phyloP scores from a whole-genome alignment of 1,140 invertebrate genomes.

The Drosophila mayri region DNA sequence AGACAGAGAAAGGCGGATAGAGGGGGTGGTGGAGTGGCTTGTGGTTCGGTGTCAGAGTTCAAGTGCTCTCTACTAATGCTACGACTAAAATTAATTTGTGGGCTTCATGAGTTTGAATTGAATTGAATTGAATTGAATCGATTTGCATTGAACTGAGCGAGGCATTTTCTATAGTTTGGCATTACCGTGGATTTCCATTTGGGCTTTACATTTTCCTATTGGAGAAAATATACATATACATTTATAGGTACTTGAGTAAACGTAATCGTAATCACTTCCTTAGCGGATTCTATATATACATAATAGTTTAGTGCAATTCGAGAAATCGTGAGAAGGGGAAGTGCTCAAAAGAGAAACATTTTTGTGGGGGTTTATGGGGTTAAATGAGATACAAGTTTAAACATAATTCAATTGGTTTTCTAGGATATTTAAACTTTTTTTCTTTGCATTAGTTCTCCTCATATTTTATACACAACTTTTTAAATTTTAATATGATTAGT shows the following conservation, averaged over 20 bases:
- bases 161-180: conserved; percentile 35
- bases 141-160: conserved; percentile 37
- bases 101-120: conserved; percentile 34
- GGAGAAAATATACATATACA: conserved; percentile 65
- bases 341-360: conserved; percentile 12
- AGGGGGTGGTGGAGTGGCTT: conserved; percentile 3
- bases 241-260: conserved; percentile 35
- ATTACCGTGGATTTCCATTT: conserved; percentile 85
- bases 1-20: conserved; percentile 9
- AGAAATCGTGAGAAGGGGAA: conserved; percentile 20
- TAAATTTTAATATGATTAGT: no score
- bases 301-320: conserved; percentile 30
- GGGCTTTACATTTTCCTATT: conserved; percentile 82
- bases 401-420: not conserved
- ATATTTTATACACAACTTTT: no score
- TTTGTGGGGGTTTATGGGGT: not conserved
- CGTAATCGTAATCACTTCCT: conserved; percentile 11
- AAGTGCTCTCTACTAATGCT: conserved; percentile 35
- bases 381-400: not conserved
- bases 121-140: conserved; percentile 37
- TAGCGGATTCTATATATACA: not conserved
- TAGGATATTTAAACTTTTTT: no score
- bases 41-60: conserved; percentile 15
- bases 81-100: conserved; percentile 43
- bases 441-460: no score